Percentiles rank a stretch among this genome's conserved stretches.
Conservation (phyloP, 2,797 vertebrate species). For the Cyclura pinguis region DNA sequence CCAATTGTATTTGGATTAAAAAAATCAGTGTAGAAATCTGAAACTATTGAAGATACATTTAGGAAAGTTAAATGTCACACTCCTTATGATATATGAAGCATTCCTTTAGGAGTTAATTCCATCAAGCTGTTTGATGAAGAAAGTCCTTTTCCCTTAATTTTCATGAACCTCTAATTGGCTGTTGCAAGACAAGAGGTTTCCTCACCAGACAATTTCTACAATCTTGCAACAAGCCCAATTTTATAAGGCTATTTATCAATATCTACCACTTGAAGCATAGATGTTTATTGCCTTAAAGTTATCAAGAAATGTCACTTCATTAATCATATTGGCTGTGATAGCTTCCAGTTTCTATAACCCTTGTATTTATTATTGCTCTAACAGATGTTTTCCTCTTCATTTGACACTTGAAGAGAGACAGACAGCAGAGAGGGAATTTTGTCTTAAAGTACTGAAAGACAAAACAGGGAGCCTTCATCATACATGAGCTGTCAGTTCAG, state of each 20-base stretch:
- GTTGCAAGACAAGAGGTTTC: not conserved
- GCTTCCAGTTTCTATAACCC: not conserved
- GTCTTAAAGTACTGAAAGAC: no score
- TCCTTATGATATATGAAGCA: not conserved
- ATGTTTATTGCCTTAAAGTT: not conserved
- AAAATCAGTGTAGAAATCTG: not conserved
- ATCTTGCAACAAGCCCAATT: not conserved
- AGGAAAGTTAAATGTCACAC: not conserved
- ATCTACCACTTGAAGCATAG: not conserved
- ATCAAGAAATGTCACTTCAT: not conserved
- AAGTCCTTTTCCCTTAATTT: not conserved
- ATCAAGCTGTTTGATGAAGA: not conserved
- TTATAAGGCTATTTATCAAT: not conserved
- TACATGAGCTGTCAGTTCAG: not conserved
- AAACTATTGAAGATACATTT: not conserved
- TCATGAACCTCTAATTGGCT: not conserved
- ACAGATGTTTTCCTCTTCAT: not conserved
- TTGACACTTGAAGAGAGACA: not conserved
- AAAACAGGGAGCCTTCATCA: no score
- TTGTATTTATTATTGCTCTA: no score
- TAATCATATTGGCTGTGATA: not conserved
- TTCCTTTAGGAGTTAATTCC: not conserved
- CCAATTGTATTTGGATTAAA: not conserved
- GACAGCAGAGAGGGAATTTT: no score
- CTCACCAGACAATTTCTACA: not conserved